These are phyloP conservation scores for Rhizoglyphus robini DNA, from an alignment of 1,140 invertebrate genomes.

Conservation along the genomic window DNA sequence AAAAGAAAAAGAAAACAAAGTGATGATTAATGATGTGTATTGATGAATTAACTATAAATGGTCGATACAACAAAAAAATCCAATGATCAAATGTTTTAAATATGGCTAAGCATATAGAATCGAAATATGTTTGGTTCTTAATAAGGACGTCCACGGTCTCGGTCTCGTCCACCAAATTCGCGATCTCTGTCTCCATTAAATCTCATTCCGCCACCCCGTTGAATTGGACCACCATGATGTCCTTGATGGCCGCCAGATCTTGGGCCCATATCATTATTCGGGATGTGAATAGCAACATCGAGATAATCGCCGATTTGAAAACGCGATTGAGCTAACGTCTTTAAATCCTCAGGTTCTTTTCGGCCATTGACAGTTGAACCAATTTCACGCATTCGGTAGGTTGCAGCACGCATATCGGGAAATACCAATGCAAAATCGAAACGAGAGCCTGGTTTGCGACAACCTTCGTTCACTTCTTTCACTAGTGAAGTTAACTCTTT, in stretches of 20 bases:
- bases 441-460: conserved; percentile 83
- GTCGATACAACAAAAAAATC: too few species aligned
- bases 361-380: conserved; percentile 77
- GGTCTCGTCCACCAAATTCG: not conserved
- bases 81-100: too few species aligned
- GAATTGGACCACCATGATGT: not conserved
- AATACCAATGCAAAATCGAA: conserved; percentile 94
- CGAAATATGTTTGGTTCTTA: too few species aligned
- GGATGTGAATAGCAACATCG: conserved; percentile 73
- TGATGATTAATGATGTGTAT: too few species aligned
- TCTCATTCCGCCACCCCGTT: not conserved
- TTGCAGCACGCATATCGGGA: conserved; percentile 62
- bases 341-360: conserved; percentile 74
- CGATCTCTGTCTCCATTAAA: conserved; percentile 1
- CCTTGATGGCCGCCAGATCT: not conserved
- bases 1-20: too few species aligned
- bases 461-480: conserved; percentile 94
- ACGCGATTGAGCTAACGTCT: conserved; percentile 66
- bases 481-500: conserved; percentile 87
- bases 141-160: not conserved
- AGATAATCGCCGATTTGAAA: conserved; percentile 90
- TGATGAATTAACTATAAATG: too few species aligned
- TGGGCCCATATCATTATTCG: not conserved
- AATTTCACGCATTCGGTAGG: conserved; percentile 80
- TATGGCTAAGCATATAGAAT: too few species aligned